Evolutionary conservation across 2,888 invertebrate species (phyloP), one percentile per base, ranked within the genome.

Genomic region (Archips crataeganus): DNA sequence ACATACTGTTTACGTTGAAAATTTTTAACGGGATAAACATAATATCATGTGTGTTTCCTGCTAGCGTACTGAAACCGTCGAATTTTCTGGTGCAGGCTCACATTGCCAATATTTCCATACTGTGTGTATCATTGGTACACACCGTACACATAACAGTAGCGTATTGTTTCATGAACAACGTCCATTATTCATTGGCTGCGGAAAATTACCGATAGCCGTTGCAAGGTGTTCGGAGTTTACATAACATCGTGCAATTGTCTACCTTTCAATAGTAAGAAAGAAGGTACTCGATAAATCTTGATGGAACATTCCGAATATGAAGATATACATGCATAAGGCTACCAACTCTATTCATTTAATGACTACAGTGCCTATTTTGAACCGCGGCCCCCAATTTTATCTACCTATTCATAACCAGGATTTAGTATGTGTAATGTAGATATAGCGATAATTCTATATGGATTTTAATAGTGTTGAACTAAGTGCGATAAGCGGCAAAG

Each of bases 101-200:
- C 68, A 80, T 85, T 84, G 77, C 79, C 78, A 47, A 72, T 57
- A 62, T 47, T 71, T 34, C 62, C 62, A 51, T 64, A 47, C 68
- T 76, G 72, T 75, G 77, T 79, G 75, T 74, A 75, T 80, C 77
- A 78, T 79, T 76, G 78, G 77, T 77, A 75, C 77, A 75, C 77
- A 77, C 77, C 78, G 77, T 77, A 75, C 77, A 75, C 77, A 77
- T 77, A 79, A 57, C 57, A 32, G 77, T 80, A 70, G 83, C 75
- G 82, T 90, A 84, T 77, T 87, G 86, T 93, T 92, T 91, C 87
- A 89, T 89, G 91, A 92, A 92, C 90, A 92, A 84, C 76, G 80
- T 78, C 84, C 83, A 84, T 85, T 86, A 85, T 86, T 82, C 84
- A 83, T 77, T 78, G 82, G 78, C 32, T 47, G 63, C 70, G 76